phyloP scores from a whole-genome alignment of 2,113 vertebrate genomes.

The Calidris pygmaea region DNA sequence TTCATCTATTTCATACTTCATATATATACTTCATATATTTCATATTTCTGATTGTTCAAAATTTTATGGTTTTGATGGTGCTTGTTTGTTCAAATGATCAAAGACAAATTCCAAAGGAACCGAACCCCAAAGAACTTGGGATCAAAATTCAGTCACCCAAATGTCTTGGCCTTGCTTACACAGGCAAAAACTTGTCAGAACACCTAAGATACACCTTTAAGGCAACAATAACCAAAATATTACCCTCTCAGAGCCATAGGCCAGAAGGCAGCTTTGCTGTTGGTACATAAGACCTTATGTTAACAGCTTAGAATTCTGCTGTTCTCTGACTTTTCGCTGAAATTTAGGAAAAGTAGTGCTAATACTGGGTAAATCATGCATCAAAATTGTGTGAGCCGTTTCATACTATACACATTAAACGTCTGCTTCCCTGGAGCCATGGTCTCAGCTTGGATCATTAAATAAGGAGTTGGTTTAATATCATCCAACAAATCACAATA shows the following conservation, averaged over 20 bases:
- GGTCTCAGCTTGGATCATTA: background rate
- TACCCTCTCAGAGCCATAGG: background rate
- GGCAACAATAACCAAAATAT: background rate
- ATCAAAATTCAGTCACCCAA: background rate
- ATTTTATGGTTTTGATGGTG: background rate
- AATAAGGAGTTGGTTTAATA: slow-evolving; percentile 4
- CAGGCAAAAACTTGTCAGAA: background rate
- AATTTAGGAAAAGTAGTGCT: background rate
- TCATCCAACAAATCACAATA: slow-evolving; percentile 6
- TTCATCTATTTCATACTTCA: background rate
- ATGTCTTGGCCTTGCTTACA: background rate
- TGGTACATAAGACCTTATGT: background rate
- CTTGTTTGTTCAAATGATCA: background rate
- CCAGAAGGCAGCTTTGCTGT: background rate
- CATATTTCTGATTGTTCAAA: background rate
- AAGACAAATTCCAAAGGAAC: background rate
- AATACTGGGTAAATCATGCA: background rate
- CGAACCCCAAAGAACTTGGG: background rate
- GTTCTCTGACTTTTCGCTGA: background rate
- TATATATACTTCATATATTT: background rate
- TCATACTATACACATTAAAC: background rate
- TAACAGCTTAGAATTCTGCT: background rate
- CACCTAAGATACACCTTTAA: too few relatives aligned
- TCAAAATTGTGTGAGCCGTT: background rate
- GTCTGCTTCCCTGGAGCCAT: background rate